Base-by-base conservation (phyloP, 1,140 invertebrate species). In the Habropoda laboriosa region DNA sequence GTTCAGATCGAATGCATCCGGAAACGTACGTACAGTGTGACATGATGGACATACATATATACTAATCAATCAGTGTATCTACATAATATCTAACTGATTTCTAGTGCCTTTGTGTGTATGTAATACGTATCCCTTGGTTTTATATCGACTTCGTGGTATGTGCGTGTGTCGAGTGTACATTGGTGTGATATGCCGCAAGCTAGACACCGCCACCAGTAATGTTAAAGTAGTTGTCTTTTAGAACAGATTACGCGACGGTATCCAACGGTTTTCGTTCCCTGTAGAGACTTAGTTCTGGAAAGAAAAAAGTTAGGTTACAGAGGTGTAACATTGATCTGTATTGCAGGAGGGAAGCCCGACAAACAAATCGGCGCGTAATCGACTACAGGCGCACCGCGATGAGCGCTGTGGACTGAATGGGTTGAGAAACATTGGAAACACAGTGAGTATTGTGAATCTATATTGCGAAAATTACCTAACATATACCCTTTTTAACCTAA, bases 381-480 rank as follows among this genome's bases (percentile, higher is more conserved):
- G 90, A 70, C 68, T 89, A 40, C 87, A 89, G 38, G 80, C 79
- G 32, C 85, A 88, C 58, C 88, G 90, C 18, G 91, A 91, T 78
- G 91, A 92, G 70, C 88, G 88, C 42, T 90, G 91, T 73, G 97
- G 97, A 81, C 93, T 98, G 74, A 97, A 97, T 90, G 98, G 97
- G 21, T 94, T 99, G 40, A 94, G 96, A 88, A 99, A 99, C 93
- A 97, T 99, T 88, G 98, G 98, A 88, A 98, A 98, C 93, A 98
- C 97, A 60, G 95, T 96, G 90, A 94, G 94, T 93, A 86, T 24
- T 30, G 24, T 55, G 24, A 27, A 12, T 32, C 2, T 57, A 32
- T 32, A n/a, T 16, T 55, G 5, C n/a, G 27, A 21, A 32, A 5
- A 32, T 30, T 32, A 47, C n/a, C n/a, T n/a, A n/a, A n/a, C n/a